Conservation (phyloP, 2,113 vertebrate species). For the Ictalurus furcatus region DNA sequence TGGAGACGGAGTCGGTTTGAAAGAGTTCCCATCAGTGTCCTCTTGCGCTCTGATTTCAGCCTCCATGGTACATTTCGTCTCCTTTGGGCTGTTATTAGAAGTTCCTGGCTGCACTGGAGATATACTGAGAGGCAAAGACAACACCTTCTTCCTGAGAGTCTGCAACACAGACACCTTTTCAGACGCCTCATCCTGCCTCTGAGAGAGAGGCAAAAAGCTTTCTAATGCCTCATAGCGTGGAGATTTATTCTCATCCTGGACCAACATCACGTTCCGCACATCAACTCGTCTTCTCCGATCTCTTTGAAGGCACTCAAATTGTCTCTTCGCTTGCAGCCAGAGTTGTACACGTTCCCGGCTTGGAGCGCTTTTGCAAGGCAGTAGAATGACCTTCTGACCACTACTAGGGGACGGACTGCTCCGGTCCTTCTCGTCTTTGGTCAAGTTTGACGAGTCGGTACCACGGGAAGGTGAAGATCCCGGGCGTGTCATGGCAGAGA, state of each 20-base stretch:
- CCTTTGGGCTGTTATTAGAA: conserved; percentile 59
- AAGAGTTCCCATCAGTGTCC: conserved; percentile 65
- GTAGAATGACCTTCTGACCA: conserved; percentile 88
- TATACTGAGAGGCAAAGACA: conserved; percentile 61
- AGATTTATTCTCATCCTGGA: neutral
- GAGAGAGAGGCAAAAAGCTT: conserved; percentile 59
- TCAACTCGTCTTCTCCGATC: conserved; percentile 42
- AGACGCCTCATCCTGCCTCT: conserved; percentile 39
- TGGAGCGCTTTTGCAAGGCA: conserved; percentile 94
- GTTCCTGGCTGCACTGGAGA: conserved; percentile 54
- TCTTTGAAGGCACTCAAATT: conserved; percentile 84
- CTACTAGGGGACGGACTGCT: conserved; percentile 65
- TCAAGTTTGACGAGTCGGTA: conserved; percentile 56
- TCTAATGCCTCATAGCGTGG: conserved; percentile 56
- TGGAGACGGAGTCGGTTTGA: conserved; percentile 72
- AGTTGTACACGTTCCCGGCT: conserved; percentile 84
- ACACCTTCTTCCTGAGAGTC: conserved; percentile 63
- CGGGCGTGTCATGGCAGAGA: conserved; percentile 89
- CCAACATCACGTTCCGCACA: neutral
- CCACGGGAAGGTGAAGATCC: conserved; percentile 70
- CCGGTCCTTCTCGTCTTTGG: conserved; percentile 62
- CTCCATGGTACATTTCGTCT: conserved; percentile 57
- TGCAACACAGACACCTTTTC: conserved; percentile 61
- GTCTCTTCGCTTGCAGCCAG: conserved; percentile 93
- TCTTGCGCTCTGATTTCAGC: conserved; percentile 54